Evolutionary conservation across 2,797 vertebrate genomes (phyloP).

Genomic region (Alcedo quadribrachys): DNA sequence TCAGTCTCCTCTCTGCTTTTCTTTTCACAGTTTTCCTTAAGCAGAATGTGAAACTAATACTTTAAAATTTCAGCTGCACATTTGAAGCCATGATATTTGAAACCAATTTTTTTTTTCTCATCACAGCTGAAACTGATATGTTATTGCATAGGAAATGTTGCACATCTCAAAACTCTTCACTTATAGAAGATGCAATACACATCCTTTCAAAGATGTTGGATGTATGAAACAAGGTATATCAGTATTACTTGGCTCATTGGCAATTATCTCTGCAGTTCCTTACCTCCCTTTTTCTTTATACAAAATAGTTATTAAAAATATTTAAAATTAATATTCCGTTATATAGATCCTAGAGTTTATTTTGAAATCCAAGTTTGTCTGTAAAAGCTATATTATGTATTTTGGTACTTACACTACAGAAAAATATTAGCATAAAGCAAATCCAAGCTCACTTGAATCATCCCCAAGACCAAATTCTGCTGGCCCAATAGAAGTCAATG

Average conservation of each 20-base stretch:
- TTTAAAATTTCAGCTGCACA: constrained; percentile 59
- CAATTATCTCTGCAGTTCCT: neutral
- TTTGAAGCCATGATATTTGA: constrained; percentile 41
- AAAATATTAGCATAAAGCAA: neutral
- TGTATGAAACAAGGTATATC: neutral
- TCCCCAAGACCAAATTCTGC: neutral
- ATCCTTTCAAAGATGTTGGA: constrained; percentile 17
- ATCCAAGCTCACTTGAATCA: neutral
- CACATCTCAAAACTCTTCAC: constrained; percentile 13
- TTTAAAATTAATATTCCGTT: neutral
- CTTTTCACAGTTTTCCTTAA: constrained; percentile 46
- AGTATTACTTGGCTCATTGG: neutral
- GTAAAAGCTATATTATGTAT: neutral
- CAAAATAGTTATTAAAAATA: neutral
- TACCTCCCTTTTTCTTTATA: neutral
- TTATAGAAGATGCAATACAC: neutral
- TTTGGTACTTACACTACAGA: neutral
- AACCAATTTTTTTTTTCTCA: constrained; percentile 58
- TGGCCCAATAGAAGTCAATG: neutral
- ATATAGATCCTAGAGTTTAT: neutral
- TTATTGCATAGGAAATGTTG: constrained; percentile 30
- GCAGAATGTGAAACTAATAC: constrained; percentile 53
- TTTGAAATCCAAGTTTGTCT: neutral
- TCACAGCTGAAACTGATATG: constrained; percentile 43
- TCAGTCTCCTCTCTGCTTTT: constrained; percentile 11